These are phyloP conservation scores for Orthosia gothica DNA, from an alignment of 2,888 invertebrate genomes.

Conservation along the genomic window DNA sequence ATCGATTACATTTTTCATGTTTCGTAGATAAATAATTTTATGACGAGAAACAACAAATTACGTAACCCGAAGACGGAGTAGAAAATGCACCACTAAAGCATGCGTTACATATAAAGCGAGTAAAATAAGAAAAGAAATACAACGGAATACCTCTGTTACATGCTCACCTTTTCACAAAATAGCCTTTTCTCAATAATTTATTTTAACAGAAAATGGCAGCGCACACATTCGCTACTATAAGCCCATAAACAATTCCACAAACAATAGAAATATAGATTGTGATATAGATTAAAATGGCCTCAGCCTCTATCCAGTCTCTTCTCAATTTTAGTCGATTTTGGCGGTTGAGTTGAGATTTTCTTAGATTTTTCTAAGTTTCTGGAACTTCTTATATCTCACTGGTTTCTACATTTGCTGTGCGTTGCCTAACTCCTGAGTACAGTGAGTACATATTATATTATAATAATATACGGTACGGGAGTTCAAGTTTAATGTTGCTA, in stretches of 20 bases:
- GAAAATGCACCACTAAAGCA: slow-evolving; percentile 74
- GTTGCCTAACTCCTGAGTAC: too few species aligned
- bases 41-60: slow-evolving; percentile 89
- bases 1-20: slow-evolving; percentile 78
- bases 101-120: slow-evolving; percentile 77
- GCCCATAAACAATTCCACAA: slow-evolving; percentile 78
- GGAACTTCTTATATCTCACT: too few species aligned
- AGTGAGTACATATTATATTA: too few species aligned
- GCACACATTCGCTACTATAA: slow-evolving; percentile 82
- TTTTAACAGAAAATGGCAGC: slow-evolving; percentile 89
- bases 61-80: slow-evolving; percentile 85
- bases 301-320: not conserved
- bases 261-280: slow-evolving; percentile 24
- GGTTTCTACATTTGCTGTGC: too few species aligned
- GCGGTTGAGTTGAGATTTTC: not conserved
- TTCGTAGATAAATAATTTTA: slow-evolving; percentile 81
- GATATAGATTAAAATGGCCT: slow-evolving; percentile 2
- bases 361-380: too few species aligned
- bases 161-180: slow-evolving; percentile 87
- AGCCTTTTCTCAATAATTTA: slow-evolving; percentile 74
- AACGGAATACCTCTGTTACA: slow-evolving; percentile 79
- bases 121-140: slow-evolving; percentile 66
- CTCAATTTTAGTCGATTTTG: slow-evolving; percentile 9
- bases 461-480: too few species aligned
- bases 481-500: too few species aligned